phyloP scores from a whole-genome alignment of 2,888 invertebrate species.

The Andrena haemorrhoa region DNA sequence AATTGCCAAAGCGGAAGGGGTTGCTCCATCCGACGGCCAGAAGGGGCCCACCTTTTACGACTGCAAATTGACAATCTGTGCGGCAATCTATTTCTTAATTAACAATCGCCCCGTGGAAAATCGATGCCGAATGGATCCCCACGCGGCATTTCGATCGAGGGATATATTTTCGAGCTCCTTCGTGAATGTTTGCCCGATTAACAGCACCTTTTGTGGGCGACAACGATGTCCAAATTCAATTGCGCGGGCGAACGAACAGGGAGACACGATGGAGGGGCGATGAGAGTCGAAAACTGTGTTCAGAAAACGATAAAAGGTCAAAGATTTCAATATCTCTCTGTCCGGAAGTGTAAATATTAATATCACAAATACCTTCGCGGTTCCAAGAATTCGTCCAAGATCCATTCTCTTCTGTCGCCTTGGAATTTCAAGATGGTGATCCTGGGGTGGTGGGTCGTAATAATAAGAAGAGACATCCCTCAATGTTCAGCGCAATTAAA shows the following conservation, averaged over 20 bases:
- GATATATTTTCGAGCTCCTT: neutral
- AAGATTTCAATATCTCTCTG: neutral
- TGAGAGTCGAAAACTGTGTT: neutral
- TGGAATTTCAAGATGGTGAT: neutral
- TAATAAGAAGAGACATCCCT: neutral
- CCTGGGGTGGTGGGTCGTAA: neutral
- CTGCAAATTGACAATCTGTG: constrained; percentile 80
- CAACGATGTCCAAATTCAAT: neutral
- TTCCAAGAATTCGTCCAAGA: neutral
- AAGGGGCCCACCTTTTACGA: constrained; percentile 68
- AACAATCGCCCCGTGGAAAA: constrained; percentile 62
- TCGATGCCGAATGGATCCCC: constrained; percentile 10
- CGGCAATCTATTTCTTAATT: constrained; percentile 74
- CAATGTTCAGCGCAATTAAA: constrained; percentile 75
- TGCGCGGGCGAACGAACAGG: neutral
- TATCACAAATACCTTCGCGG: neutral
- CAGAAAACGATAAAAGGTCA: neutral
- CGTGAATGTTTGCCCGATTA: neutral
- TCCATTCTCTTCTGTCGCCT: neutral
- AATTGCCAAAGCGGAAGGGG: constrained; percentile 66
- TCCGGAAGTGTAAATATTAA: neutral
- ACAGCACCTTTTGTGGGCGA: neutral
- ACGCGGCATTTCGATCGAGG: neutral
- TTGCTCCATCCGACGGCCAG: constrained; percentile 33
- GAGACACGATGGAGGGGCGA: neutral